Base-by-base conservation (phyloP, 2,797 vertebrate species). In the Pachyuromys duprasi region DNA sequence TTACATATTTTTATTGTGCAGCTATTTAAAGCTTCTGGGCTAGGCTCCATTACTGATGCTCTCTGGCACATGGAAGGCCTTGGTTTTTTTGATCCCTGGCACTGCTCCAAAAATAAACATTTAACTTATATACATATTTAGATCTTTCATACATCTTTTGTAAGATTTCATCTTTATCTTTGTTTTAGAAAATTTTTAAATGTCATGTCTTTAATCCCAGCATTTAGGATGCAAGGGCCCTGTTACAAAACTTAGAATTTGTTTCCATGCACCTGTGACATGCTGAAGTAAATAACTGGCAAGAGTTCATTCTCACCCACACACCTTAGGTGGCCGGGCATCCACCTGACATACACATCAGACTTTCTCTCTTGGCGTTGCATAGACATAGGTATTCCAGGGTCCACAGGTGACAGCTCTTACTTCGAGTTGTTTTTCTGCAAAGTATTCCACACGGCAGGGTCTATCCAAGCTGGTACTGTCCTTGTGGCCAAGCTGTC, bases 371-470 rank as follows among this genome's bases (percentile, higher is more conserved):
- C 36, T 70, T 31, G 80, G 84, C 82, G 90, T 57, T 0, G 98
- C 98, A 0, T 97, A 98, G 67, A 98, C 95, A 2, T 99, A 99
- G 0, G 99, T 99, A 98, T 99, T 99, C 99, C 99, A 99, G 0
- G 98, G 97, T 24, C 99, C 99, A 0, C 99, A 99, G 0, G 98
- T 98, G 28, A 99, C 99, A 55, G 99, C 98, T 45, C 98, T 93
- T 0, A 98, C 99, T n/a, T 0, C 49, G 96, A 99, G 95, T 12
- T 97, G 97, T 74, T 97, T 26, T 0, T 97, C 92, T 28, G 84
- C 94, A 96, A 99, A 99, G 96, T 98, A 98, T 36, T 99, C 97
- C 0, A 99, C 99, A 0, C 95, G 93, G 70, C 94, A 97, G 0
- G 99, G 99, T 93, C 94, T 98, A 96, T 99, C 99, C 5, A 96